Conservation (phyloP, 1,140 invertebrate genomes). For the Episyrphus balteatus region DNA sequence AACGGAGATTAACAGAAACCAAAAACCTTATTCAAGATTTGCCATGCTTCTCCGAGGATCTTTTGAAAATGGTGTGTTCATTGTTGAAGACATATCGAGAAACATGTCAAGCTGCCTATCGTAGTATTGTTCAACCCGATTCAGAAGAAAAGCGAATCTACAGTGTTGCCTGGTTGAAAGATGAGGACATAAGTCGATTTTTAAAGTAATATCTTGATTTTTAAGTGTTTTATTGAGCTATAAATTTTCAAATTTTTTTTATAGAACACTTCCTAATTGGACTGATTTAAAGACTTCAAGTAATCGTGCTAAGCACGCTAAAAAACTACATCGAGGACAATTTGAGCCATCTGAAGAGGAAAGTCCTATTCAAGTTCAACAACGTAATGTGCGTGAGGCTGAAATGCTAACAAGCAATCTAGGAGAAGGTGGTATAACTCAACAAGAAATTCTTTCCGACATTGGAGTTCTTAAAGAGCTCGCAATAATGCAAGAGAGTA, state of each 20-base stretch:
- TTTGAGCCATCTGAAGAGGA: conserved; percentile 50
- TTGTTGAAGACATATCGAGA: conserved; percentile 60
- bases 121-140: conserved; percentile 67
- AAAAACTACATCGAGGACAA: conserved; percentile 24
- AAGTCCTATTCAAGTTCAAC: conserved; percentile 64
- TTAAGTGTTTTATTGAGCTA: neutral
- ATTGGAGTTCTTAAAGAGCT: conserved; percentile 66
- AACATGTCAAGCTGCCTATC: conserved; percentile 63
- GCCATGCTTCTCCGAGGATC: conserved; percentile 41
- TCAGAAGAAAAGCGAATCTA: conserved; percentile 69
- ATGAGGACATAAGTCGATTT: conserved; percentile 88
- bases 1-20: conserved; percentile 57
- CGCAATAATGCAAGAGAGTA: conserved; percentile 82
- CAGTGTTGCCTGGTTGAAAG: conserved; percentile 84
- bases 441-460: conserved; percentile 72
- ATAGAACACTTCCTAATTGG: conserved; percentile 74
- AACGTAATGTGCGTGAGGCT: conserved; percentile 77
- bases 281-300: conserved; percentile 53
- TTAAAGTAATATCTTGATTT: conserved; percentile 51
- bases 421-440: conserved; percentile 70
- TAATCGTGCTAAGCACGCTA: conserved; percentile 30
- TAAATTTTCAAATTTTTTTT: conserved; percentile 4
- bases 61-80: conserved; percentile 34
- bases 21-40: conserved; percentile 57
- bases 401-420: conserved; percentile 84